phyloP scores from a whole-genome alignment of 2,888 invertebrate genomes.

The Drosophila prostipennis region DNA sequence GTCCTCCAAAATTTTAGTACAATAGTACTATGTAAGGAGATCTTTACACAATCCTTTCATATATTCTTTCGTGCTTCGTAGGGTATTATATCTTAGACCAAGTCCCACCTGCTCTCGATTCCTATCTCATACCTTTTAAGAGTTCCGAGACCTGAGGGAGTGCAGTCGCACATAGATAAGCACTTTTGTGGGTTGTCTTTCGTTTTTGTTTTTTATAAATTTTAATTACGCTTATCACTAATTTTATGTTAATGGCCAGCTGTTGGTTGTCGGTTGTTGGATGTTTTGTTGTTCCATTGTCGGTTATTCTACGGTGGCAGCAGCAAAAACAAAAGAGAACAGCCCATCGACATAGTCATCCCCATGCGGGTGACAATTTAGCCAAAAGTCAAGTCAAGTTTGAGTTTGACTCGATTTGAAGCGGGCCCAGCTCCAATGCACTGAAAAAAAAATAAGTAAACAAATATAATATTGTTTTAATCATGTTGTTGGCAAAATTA shows the following conservation, averaged over 20 bases:
- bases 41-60: background rate
- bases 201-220: conserved; percentile 56
- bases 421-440: conserved; percentile 10
- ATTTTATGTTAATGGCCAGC: conserved; percentile 81
- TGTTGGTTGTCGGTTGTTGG: conserved; percentile 50
- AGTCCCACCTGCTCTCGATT: conserved; percentile 27
- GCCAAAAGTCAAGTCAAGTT: conserved; percentile 28
- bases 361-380: conserved; percentile 68
- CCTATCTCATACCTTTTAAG: conserved; percentile 17
- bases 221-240: conserved; percentile 79
- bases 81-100: conserved; percentile 1
- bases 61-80: background rate
- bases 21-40: no score
- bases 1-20: no score
- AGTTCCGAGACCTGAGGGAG: conserved; percentile 24
- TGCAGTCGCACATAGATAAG: conserved; percentile 46
- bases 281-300: conserved; percentile 14
- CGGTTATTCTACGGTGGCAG: conserved; percentile 21
- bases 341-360: conserved; percentile 14
- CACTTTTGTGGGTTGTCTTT: conserved; percentile 31
- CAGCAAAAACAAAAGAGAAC: conserved; percentile 40
- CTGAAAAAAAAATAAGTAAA: no score
- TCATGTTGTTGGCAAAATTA: no score
- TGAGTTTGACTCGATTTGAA: conserved; percentile 15
- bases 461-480: background rate